A percentile compares a stretch with the other conserved stretches of the same genome.
phyloP scores from a whole-genome alignment of 1,140 invertebrate genomes.

The Archivesica marissinica region DNA sequence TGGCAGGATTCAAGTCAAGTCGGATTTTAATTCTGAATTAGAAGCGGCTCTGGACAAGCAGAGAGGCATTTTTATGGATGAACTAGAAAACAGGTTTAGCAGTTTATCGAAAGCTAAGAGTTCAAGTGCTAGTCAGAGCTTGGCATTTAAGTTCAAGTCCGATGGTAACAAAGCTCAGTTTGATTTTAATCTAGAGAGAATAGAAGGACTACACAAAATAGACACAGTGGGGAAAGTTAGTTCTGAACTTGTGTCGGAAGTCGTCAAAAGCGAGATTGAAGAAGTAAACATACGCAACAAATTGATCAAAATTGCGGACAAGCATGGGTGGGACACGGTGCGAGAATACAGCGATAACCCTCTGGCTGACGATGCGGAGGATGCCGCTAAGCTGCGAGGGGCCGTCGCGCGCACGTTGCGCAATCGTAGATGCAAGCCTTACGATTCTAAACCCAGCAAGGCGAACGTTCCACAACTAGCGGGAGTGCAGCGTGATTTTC shows the following conservation, averaged over 20 bases:
- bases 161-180: constrained; percentile 1
- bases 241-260: background rate
- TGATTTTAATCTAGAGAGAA: constrained; percentile 22
- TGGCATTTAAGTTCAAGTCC: constrained; percentile 13
- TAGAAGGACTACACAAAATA: background rate
- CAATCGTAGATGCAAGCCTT: background rate
- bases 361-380: constrained; percentile 20
- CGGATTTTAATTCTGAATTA: too few species aligned
- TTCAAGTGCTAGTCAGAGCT: too few species aligned
- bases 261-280: background rate
- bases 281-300: background rate
- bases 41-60: too few species aligned
- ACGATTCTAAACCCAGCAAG: background rate
- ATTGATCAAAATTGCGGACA: background rate
- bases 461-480: background rate
- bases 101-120: too few species aligned
- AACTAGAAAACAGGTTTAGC: too few species aligned
- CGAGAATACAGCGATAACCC: background rate
- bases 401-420: background rate
- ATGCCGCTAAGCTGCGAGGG: background rate
- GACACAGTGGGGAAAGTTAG: too few species aligned
- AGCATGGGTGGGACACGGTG: constrained; percentile 2
- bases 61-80: too few species aligned
- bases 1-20: too few species aligned
- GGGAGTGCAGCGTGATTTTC: background rate